Percentiles rank a stretch among this genome's conserved stretches.
phyloP scores from a whole-genome alignment of 2,113 vertebrate species.

The Sula dactylatra region DNA sequence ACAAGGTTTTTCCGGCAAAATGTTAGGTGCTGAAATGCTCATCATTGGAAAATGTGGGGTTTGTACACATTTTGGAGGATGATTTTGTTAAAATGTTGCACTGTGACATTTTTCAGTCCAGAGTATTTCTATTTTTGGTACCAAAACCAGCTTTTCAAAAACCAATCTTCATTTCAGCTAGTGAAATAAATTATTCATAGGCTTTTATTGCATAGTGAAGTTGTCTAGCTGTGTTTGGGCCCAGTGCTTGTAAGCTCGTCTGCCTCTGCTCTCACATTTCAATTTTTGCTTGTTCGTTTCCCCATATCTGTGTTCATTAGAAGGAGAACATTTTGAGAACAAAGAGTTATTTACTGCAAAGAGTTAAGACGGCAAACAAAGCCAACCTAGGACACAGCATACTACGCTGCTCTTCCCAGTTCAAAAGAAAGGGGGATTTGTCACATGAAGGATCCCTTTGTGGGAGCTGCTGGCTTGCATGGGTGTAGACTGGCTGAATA shows the following conservation, averaged over 20 bases:
- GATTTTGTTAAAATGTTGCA: not conserved
- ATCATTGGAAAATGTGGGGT: not conserved
- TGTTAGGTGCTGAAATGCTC: not conserved
- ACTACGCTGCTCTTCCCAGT: not conserved
- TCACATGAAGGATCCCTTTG: not conserved
- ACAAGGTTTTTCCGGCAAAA: not conserved
- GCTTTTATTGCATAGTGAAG: slow-evolving; percentile 8
- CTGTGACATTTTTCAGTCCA: not conserved
- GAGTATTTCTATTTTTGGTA: not conserved
- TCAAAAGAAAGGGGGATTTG: not conserved
- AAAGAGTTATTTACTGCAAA: not conserved
- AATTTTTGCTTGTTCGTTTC: not conserved
- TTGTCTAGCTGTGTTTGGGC: slow-evolving; percentile 10
- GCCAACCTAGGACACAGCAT: not conserved
- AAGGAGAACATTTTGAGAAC: not conserved
- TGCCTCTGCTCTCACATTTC: not conserved
- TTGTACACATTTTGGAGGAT: not conserved
- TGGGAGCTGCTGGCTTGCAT: not conserved
- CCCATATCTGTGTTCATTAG: not conserved
- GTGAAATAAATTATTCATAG: slow-evolving; percentile 41
- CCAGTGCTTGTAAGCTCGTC: not conserved
- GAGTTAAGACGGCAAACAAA: not conserved
- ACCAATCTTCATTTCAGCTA: not conserved
- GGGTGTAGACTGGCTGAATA: not conserved
- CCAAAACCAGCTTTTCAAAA: not conserved